Evolutionary conservation across 2,113 vertebrate genomes (phyloP), one percentile per base, ranked within the genome.

Genomic region (Panthera leo): DNA sequence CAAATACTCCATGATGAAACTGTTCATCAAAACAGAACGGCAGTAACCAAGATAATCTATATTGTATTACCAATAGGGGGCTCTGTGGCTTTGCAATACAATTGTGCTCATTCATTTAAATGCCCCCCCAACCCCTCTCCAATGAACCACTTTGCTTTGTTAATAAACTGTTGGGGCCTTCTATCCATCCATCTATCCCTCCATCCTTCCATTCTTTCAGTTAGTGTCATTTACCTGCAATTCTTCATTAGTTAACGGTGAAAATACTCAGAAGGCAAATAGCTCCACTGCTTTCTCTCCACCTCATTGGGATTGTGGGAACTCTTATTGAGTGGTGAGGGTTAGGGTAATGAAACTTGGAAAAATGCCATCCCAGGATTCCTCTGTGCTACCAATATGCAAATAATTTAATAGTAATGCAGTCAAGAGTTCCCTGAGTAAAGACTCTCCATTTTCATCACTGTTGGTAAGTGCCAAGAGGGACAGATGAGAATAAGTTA

Each of bases 401-500:
- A 98, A 98, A 98, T 97, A 96, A 97, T 97, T 97, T 96, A 97
- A 97, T 94, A 97, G 94, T 80, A 96, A 97, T 92, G 90, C 85
- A 97, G 96, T 97, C 90, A 96, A 79, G 94, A 97, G 95, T 96
- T 98, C 97, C 94, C 70, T 85, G 96, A 97, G 96, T 97, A 97
- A 97, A 98, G 97, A 97, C 96, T 95, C 94, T 94, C 96, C 85
- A 95, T 97, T 97, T 98, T 96, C 97, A 97, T 98, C 97, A 96
- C 84, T 79, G 97, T 97, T 97, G 96, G 97, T 96, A 89, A 97
- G 94, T 97, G 98, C 98, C 97, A 97, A 97, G 96, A 97, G 97
- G 97, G 98, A 98, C 97, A 97, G 94, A 97, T 94, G 97, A 98
- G 97, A 97, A 97, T 97, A 97, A 98, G 97, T 98, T 98, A 97